phyloP scores from a whole-genome alignment of 2,113 vertebrate species.

The Sula dactylatra region DNA sequence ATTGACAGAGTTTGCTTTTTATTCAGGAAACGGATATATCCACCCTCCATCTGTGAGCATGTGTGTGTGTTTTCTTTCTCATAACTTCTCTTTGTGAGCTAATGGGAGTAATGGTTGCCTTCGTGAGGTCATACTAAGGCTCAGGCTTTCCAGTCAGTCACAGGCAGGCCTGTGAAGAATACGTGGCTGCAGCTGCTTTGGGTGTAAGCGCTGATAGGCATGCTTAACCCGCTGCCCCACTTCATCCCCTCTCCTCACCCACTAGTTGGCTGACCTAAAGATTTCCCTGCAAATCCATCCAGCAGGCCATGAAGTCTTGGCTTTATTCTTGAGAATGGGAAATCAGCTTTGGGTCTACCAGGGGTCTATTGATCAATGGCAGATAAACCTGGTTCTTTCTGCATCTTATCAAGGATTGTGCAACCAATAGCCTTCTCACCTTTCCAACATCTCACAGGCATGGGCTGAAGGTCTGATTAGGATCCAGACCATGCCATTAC shows the following conservation, averaged over 20 bases:
- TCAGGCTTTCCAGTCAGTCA: slow-evolving; percentile 43
- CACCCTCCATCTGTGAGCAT: background rate
- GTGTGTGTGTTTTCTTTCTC: slow-evolving; percentile 2
- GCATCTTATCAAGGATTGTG: background rate
- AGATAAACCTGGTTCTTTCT: background rate
- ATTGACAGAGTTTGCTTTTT: background rate
- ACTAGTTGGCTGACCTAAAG: background rate
- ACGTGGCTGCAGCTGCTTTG: slow-evolving; percentile 6
- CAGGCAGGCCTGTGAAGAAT: background rate
- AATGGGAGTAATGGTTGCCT: background rate
- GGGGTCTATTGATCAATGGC: background rate
- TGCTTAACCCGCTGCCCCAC: background rate
- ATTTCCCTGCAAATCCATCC: background rate
- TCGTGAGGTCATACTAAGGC: slow-evolving; percentile 9
- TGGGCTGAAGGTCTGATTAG: background rate
- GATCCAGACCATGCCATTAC: background rate
- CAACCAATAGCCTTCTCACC: background rate
- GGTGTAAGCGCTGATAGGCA: background rate
- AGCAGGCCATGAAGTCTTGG: background rate
- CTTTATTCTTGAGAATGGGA: background rate
- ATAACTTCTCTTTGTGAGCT: slow-evolving; percentile 9
- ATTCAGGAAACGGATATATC: background rate
- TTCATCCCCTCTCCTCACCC: background rate
- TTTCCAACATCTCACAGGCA: background rate
- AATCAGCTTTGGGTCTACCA: background rate